Evolutionary conservation across 2,888 invertebrate species (phyloP).

Genomic region (Onchidella celtica): DNA sequence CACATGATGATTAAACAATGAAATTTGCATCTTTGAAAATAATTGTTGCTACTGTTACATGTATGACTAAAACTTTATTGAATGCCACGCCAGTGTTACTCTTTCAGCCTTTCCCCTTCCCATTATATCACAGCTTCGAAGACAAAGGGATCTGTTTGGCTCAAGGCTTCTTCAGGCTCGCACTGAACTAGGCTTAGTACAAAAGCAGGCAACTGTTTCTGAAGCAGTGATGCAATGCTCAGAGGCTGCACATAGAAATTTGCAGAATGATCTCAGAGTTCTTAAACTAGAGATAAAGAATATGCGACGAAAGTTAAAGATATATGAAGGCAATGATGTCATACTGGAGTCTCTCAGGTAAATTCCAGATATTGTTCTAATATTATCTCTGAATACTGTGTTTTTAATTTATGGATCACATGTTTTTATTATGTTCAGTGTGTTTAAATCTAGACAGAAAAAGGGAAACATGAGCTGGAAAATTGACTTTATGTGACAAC

Average conservation of each 20-base stretch:
- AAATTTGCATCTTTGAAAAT: no score
- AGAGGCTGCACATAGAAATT: background rate
- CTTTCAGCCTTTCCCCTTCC: no score
- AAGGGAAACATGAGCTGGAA: no score
- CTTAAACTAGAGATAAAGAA: constrained; percentile 40
- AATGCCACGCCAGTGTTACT: no score
- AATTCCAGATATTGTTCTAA: background rate
- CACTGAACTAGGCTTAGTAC: background rate
- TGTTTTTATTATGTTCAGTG: no score
- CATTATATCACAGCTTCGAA: constrained; percentile 21
- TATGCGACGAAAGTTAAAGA: constrained; percentile 31
- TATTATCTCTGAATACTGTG: no score
- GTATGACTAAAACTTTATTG: no score
- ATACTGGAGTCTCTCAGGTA: constrained; percentile 33
- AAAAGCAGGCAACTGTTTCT: background rate
- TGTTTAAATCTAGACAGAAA: no score
- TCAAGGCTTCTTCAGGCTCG: constrained; percentile 12
- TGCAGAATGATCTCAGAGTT: constrained; percentile 27
- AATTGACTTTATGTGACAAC: no score
- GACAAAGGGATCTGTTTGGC: constrained; percentile 45
- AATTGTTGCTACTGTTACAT: no score
- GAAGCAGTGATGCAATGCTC: constrained; percentile 18
- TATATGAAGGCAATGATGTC: constrained; percentile 15
- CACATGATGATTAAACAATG: no score
- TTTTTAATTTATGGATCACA: no score